A percentile compares a stretch with the other conserved stretches of the same genome.
Evolutionary conservation across 2,113 vertebrate genomes (phyloP).

Genomic region (Peromyscus maniculatus): DNA sequence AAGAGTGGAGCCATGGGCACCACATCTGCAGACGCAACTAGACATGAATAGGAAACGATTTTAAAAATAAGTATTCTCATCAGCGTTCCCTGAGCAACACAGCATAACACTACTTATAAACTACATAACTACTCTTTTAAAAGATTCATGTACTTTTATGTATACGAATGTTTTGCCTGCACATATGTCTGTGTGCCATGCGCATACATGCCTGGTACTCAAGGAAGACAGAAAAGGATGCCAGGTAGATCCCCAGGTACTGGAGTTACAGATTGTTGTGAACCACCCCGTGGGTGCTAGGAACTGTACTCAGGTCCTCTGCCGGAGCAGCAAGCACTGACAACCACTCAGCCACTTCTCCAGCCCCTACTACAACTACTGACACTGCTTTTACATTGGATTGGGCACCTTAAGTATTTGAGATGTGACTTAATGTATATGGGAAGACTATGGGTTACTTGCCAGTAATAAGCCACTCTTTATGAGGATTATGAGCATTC

Average conservation of each 20-base stretch:
- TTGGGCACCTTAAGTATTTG: too few relatives aligned
- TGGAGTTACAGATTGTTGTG: background rate
- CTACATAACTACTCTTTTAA: background rate
- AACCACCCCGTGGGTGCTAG: background rate
- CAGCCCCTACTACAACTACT: background rate
- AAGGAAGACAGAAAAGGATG: background rate
- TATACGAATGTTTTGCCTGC: background rate
- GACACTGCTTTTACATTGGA: background rate
- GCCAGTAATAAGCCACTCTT: background rate
- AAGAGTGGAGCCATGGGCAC: background rate
- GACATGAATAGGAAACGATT: background rate
- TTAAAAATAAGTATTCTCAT: background rate
- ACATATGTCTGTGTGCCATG: too few relatives aligned
- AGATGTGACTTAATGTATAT: background rate
- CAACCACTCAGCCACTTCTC: too few relatives aligned
- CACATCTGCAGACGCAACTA: background rate
- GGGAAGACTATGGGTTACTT: background rate
- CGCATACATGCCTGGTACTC: background rate
- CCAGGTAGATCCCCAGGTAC: background rate
- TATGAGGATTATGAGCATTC: background rate
- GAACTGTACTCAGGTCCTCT: background rate
- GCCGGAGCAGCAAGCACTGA: background rate
- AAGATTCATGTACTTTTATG: background rate
- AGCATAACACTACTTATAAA: background rate
- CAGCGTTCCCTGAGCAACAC: background rate